Evolutionary conservation across 2,797 vertebrate genomes (phyloP), one percentile per base, ranked within the genome.

Genomic region (Phoeniculus purpureus): DNA sequence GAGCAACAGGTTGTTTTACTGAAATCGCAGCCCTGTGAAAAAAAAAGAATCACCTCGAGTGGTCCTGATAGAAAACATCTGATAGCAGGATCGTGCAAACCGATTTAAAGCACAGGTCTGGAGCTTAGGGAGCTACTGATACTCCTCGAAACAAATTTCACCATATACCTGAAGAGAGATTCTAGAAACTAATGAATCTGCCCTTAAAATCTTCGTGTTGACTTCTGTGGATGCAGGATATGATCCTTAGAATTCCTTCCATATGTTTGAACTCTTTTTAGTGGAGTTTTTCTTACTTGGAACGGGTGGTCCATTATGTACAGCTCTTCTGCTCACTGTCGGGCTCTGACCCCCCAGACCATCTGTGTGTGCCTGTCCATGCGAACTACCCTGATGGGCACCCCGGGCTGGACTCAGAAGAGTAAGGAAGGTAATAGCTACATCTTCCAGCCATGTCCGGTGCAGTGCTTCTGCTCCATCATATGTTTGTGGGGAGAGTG

Each of bases 1-100:
- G 78, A 94, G 86, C 86, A 89, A 93, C 93, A 94, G 89, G 92
- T 93, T 88, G 64, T 67, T 91, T 65, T 56, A 74, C 43, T 80
- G 90, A 82, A 91, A 85, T 85, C 68, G 68, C 55, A 75, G 14
- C 6, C 3, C 61, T 82, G 78, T 68, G 72, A 65, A 87, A 64
- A 55, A 80, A 87, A 64, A 55, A 80, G 85, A 87, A 51, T 64
- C 64, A 19, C 75, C 48, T 74, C 68, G 10, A 47, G 43, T 10
- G 48, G 34, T 88, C 43, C 51, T 32, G 37, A 17, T 48, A 51
- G 23, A 74, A 90, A 74, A 15, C 1, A 20, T 59, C 51, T 43
- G 12, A 59, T 45, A 55, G 43, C 26, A 43, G 29, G 15, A 29
- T 23, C 17, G 2, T 34, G 62, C 70, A 55, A 61, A 60, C 6